Percentiles rank a stretch among this genome's conserved stretches.
Conservation (phyloP, 2,113 vertebrate genomes). For the Eclectus roratus region DNA sequence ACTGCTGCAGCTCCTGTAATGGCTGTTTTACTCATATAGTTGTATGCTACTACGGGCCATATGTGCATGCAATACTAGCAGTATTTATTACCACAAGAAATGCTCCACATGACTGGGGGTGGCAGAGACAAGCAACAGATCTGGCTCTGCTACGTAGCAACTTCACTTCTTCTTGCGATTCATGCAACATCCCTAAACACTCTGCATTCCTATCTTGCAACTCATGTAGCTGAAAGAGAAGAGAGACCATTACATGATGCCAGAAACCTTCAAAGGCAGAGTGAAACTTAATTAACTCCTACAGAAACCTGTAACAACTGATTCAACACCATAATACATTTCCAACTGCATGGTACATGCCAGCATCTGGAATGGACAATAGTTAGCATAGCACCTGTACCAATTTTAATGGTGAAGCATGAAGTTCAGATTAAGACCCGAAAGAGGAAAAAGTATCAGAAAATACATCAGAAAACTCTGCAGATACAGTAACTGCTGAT, state of each 20-base stretch:
- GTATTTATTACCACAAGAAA: constrained; percentile 84
- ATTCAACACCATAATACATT: background rate
- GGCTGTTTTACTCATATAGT: background rate
- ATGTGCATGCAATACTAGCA: accelerated
- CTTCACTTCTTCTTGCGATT: constrained; percentile 93
- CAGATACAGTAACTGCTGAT: background rate
- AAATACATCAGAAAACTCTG: background rate
- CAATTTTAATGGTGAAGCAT: background rate
- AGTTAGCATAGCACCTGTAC: accelerated
- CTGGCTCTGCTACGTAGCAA: constrained; percentile 83
- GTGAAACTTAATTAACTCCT: background rate
- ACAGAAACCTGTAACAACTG: background rate
- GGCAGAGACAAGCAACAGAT: constrained; percentile 77
- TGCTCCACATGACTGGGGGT: constrained; percentile 75
- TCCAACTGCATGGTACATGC: background rate
- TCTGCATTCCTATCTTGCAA: constrained; percentile 89
- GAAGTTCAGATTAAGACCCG: background rate
- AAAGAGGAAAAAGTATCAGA: background rate
- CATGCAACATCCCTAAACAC: constrained; percentile 93
- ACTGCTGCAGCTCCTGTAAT: background rate
- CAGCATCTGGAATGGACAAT: background rate
- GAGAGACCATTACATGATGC: background rate
- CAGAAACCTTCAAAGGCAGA: background rate
- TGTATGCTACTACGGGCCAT: background rate
- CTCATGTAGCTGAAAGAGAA: constrained; percentile 85